Conservation (phyloP, 2,113 vertebrate species). For the Cygnus atratus region DNA sequence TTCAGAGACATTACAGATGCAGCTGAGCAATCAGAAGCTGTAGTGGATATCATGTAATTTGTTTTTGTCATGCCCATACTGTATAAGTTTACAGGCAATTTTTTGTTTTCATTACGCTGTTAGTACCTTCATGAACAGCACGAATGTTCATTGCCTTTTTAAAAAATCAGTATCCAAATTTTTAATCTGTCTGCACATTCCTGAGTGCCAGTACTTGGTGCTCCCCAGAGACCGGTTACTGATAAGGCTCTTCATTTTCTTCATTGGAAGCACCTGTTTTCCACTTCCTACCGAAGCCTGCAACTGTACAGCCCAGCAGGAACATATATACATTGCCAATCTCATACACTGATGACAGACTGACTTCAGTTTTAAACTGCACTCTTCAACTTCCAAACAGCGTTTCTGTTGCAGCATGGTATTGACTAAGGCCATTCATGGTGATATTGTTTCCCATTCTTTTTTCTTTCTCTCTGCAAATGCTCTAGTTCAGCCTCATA, state of each 20-base stretch:
- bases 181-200: neutral
- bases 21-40: slow-evolving; percentile 51
- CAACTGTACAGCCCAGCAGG: slow-evolving; percentile 8
- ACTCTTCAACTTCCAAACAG: neutral
- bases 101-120: neutral
- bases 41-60: neutral
- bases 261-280: neutral
- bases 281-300: neutral
- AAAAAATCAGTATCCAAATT: neutral
- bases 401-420: neutral
- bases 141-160: neutral
- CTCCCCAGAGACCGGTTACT: neutral
- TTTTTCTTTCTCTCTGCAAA: slow-evolving; percentile 92
- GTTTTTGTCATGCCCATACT: slow-evolving; percentile 34
- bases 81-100: neutral
- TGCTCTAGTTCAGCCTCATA: slow-evolving; percentile 92
- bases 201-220: neutral
- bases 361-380: neutral
- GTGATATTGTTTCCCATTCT: slow-evolving; percentile 93
- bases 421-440: slow-evolving; percentile 95
- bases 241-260: neutral
- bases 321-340: neutral
- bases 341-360: neutral
- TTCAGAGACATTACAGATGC: slow-evolving; percentile 44
- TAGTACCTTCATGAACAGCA: neutral